Evolutionary conservation across 2,888 invertebrate genomes (phyloP).

Genomic region (Brassicogethes aeneus): DNA sequence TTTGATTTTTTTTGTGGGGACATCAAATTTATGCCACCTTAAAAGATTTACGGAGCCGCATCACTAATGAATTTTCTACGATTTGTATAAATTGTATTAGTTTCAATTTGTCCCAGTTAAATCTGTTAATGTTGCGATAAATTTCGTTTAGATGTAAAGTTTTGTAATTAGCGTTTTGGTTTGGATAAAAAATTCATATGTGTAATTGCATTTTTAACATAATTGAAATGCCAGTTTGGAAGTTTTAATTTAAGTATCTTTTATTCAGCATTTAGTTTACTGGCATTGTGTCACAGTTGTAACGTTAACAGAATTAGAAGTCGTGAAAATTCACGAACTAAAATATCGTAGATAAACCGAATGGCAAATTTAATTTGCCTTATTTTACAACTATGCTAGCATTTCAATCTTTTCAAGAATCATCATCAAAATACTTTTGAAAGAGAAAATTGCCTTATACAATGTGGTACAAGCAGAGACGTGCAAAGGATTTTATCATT

Average conservation of each 20-base stretch:
- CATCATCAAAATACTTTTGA: no score
- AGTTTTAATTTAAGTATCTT: slow-evolving; percentile 1
- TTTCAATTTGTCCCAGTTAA: no score
- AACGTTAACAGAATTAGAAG: neutral
- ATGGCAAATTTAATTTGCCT: neutral
- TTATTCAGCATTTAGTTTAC: neutral
- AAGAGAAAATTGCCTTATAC: no score
- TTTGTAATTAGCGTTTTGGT: neutral
- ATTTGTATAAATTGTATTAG: no score
- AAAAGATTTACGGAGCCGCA: no score
- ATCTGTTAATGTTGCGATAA: no score
- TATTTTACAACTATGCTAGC: neutral
- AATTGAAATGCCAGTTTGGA: neutral
- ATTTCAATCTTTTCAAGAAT: neutral
- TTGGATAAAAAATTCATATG: neutral
- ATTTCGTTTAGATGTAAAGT: no score
- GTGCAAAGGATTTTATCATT: no score
- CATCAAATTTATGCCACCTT: no score
- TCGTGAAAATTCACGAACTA: neutral
- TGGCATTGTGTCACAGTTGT: neutral
- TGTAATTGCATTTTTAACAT: neutral
- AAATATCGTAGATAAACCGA: neutral
- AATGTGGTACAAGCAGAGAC: no score
- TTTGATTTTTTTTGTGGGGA: no score
- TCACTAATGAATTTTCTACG: no score